Conservation (phyloP, 2,113 vertebrate species). For the Oryctolagus cuniculus region DNA sequence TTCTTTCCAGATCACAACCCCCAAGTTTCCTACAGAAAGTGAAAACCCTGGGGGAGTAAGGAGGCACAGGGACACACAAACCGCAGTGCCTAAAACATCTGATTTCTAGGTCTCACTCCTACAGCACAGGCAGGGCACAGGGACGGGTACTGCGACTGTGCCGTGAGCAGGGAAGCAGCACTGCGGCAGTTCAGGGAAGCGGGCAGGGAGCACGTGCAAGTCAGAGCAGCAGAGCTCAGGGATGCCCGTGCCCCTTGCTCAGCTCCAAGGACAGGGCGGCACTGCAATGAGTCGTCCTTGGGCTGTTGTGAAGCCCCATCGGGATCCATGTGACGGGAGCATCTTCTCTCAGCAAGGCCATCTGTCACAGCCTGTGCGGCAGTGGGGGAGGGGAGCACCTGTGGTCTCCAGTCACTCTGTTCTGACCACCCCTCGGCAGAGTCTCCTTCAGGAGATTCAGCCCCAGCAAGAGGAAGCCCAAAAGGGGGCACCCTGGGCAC, state of each 20-base stretch:
- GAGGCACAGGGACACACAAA: background rate
- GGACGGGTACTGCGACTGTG: background rate
- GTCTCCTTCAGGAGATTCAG: background rate
- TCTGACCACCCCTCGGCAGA: background rate
- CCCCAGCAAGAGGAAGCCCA: background rate
- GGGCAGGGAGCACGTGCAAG: background rate
- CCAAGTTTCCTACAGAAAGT: background rate
- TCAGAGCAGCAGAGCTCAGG: background rate
- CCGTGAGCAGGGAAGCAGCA: background rate
- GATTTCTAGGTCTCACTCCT: background rate
- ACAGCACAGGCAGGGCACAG: fast-evolving
- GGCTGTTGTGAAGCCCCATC: background rate
- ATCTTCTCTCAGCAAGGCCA: conserved; percentile 58
- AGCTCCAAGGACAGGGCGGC: conserved; percentile 51
- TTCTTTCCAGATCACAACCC: conserved; percentile 29
- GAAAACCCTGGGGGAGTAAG: background rate
- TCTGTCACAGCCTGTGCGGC: conserved; percentile 53
- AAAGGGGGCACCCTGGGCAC: fast-evolving
- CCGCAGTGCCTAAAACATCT: background rate
- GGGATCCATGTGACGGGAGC: background rate
- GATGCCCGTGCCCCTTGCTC: background rate
- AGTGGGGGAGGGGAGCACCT: conserved; percentile 35
- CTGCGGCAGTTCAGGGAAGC: background rate
- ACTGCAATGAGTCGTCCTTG: conserved; percentile 46
- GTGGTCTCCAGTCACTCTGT: background rate